These are phyloP conservation scores for Sceliomorpha sp. DNA, from an alignment of 2,888 invertebrate genomes.

Conservation along the genomic window DNA sequence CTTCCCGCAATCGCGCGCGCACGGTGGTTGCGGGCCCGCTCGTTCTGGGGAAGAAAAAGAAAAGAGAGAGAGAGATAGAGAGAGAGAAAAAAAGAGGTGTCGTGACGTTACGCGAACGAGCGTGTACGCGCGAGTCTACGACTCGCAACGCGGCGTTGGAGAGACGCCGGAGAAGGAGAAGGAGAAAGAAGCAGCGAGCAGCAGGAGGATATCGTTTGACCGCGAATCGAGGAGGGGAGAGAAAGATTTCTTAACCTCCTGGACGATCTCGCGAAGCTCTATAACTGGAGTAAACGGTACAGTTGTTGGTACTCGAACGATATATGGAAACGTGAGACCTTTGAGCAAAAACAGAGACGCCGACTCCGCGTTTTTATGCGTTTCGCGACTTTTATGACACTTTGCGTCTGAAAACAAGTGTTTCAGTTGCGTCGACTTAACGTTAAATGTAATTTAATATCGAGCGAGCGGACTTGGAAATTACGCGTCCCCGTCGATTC, in stretches of 20 bases:
- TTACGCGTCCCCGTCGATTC: too few species aligned
- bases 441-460: too few species aligned
- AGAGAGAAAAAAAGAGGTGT: conserved; percentile 39
- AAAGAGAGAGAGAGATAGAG: too few species aligned
- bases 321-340: conserved; percentile 9
- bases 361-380: too few species aligned
- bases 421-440: too few species aligned
- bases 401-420: too few species aligned
- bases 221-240: conserved; percentile 37
- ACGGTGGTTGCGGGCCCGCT: conserved; percentile 36
- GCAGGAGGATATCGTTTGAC: conserved; percentile 46
- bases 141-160: conserved; percentile 25
- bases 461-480: too few species aligned
- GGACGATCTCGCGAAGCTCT: conserved; percentile 25
- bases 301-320: conserved; percentile 8
- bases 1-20: too few species aligned
- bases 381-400: too few species aligned
- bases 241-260: conserved; percentile 44
- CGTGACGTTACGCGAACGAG: conserved; percentile 46
- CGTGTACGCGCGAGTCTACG: conserved; percentile 27
- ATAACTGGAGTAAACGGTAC: conserved; percentile 41
- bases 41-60: too few species aligned
- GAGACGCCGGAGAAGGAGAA: conserved; percentile 9
- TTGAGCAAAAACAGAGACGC: conserved; percentile 11
- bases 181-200: conserved; percentile 48